Evolutionary conservation across 92 coral and sea anemone genomes (phyloP).

Genomic region (Montipora capitata): DNA sequence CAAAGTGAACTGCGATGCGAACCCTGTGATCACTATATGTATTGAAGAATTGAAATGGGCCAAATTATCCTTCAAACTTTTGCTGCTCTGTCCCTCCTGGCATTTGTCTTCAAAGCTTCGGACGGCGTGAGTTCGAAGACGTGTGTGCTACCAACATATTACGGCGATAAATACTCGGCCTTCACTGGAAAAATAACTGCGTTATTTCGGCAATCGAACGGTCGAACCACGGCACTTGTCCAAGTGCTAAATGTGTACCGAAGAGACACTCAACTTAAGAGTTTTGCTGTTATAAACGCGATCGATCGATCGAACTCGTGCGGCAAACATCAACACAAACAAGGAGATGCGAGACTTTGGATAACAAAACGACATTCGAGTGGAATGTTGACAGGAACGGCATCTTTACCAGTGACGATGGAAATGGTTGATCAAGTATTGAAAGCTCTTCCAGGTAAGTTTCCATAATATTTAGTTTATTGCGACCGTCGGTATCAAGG

Average conservation of each 20-base stretch:
- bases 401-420: constrained; percentile 74
- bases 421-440: constrained; percentile 55
- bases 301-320: constrained; percentile 82
- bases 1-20: constrained; percentile 10
- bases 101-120: constrained; percentile 19
- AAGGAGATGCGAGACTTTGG: constrained; percentile 90
- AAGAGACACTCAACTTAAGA: constrained; percentile 45
- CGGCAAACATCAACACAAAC: constrained; percentile 76
- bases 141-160: constrained; percentile 77
- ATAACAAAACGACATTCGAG: constrained; percentile 84
- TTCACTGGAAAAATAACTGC: constrained; percentile 77
- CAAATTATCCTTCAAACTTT: constrained; percentile 17
- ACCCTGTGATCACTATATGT: not conserved
- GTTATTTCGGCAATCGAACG: constrained; percentile 54
- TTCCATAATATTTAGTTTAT: not conserved
- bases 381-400: constrained; percentile 76
- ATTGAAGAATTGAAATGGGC: constrained; percentile 11
- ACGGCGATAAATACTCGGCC: constrained; percentile 72
- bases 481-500: too few species aligned
- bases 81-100: constrained; percentile 9
- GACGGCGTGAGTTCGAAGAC: constrained; percentile 67
- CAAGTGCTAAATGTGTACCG: constrained; percentile 69
- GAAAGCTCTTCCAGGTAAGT: constrained; percentile 38
- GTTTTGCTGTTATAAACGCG: constrained; percentile 54
- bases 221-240: constrained; percentile 67